These are phyloP conservation scores for Drosophila burlai DNA, from an alignment of 1,140 invertebrate genomes.

Conservation along the genomic window DNA sequence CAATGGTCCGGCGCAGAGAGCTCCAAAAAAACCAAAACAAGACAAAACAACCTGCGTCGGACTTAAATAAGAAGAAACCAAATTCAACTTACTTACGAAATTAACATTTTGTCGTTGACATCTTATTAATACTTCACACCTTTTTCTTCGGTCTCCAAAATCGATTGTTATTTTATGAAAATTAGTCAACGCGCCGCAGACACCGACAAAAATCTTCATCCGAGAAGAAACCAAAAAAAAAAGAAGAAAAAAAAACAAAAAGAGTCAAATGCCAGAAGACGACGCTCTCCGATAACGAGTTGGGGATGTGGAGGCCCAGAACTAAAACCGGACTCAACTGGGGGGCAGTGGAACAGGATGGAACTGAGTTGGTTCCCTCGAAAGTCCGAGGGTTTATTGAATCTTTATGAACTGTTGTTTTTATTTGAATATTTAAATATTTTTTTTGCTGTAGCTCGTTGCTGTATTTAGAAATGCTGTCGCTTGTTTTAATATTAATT, in stretches of 20 bases:
- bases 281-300: slow-evolving; percentile 51
- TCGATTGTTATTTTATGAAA: slow-evolving; percentile 82
- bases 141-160: slow-evolving; percentile 70
- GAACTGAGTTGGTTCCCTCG: slow-evolving; percentile 9
- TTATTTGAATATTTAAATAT: slow-evolving; percentile 22
- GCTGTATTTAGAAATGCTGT: slow-evolving; percentile 39
- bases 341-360: slow-evolving; percentile 52
- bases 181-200: slow-evolving; percentile 70
- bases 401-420: slow-evolving; percentile 58
- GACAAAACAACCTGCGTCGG: slow-evolving; percentile 32
- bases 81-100: slow-evolving; percentile 71
- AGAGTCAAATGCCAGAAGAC: slow-evolving; percentile 45
- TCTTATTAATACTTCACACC: slow-evolving; percentile 84
- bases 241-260: background rate
- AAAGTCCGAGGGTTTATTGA: slow-evolving; percentile 62
- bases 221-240: slow-evolving; percentile 15
- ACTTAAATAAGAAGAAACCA: slow-evolving; percentile 42
- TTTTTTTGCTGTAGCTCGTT: slow-evolving; percentile 3
- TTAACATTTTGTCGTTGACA: slow-evolving; percentile 81
- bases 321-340: slow-evolving; percentile 46
- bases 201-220: slow-evolving; percentile 44
- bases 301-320: slow-evolving; percentile 18
- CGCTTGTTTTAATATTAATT: slow-evolving; percentile 77
- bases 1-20: slow-evolving; percentile 31
- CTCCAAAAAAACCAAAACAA: slow-evolving; percentile 46